Percentiles rank a stretch among this genome's conserved stretches.
These are phyloP conservation scores for Chamaea fasciata DNA, from an alignment of 2,113 vertebrate species.

Conservation along the genomic window DNA sequence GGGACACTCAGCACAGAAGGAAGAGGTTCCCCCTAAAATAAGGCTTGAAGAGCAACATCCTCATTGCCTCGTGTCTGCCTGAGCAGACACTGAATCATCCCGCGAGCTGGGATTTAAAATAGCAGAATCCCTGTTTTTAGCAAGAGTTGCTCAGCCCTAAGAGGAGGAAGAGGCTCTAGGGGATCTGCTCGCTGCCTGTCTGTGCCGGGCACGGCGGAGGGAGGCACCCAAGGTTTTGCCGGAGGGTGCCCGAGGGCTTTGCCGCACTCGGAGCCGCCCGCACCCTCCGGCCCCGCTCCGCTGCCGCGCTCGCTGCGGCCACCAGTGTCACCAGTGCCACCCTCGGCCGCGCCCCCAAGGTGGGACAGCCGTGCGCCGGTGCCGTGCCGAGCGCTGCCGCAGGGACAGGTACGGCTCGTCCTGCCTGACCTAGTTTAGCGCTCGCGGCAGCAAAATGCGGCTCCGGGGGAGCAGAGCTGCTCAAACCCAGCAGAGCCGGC, in stretches of 20 bases:
- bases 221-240: neutral
- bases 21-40: neutral
- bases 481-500: rapidly evolving
- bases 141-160: neutral
- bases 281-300: neutral
- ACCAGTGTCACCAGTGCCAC: rapidly evolving
- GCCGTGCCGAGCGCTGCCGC: neutral
- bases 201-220: rapidly evolving
- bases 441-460: neutral
- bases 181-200: neutral
- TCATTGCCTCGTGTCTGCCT: neutral
- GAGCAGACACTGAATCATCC: neutral
- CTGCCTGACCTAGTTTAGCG: neutral
- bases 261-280: rapidly evolving
- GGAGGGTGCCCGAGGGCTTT: rapidly evolving
- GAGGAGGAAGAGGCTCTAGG: neutral
- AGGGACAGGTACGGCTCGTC: neutral
- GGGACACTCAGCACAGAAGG: neutral
- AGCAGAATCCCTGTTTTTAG: neutral
- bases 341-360: neutral
- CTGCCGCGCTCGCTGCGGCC: rapidly evolving
- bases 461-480: neutral
- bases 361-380: too few relatives aligned
- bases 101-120: neutral
- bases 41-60: neutral